These are phyloP conservation scores for Athene cunicularia DNA, from an alignment of 2,113 vertebrate genomes.

Conservation along the genomic window DNA sequence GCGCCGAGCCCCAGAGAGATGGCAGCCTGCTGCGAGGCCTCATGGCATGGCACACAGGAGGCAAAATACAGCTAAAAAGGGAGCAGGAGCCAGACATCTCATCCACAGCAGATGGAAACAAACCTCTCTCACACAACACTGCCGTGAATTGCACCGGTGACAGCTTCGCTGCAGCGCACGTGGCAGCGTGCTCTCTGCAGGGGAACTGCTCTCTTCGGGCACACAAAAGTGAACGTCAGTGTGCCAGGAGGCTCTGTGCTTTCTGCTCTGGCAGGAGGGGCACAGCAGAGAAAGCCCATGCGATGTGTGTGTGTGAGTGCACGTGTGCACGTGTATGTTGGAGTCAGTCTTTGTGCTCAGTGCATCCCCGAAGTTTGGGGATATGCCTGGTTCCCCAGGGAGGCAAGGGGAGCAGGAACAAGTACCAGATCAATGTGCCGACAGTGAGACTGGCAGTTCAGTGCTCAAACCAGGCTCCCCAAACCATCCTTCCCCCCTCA, in stretches of 20 bases:
- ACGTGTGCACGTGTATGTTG: rapidly evolving
- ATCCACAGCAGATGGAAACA: not conserved
- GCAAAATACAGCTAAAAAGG: not conserved
- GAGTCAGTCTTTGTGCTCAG: not conserved
- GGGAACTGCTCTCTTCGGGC: not conserved
- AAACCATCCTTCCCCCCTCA: not conserved
- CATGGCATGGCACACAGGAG: not conserved
- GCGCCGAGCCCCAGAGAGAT: rapidly evolving
- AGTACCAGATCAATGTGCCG: too few relatives aligned
- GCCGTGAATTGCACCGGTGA: rapidly evolving
- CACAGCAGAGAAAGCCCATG: not conserved
- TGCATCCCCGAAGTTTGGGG: not conserved
- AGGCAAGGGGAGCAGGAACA: not conserved
- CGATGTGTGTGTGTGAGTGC: rapidly evolving
- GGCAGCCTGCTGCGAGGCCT: not conserved
- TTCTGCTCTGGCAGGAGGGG: rapidly evolving
- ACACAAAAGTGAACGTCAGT: rapidly evolving
- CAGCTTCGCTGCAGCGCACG: not conserved
- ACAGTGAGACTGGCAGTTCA: too few relatives aligned
- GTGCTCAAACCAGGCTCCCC: not conserved
- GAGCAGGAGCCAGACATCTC: not conserved
- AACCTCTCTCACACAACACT: not conserved
- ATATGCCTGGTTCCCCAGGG: not conserved
- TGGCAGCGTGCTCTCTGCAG: not conserved
- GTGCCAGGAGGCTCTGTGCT: not conserved